phyloP scores from a whole-genome alignment of 1,140 invertebrate species.

The Anoplolepis gracilipes region DNA sequence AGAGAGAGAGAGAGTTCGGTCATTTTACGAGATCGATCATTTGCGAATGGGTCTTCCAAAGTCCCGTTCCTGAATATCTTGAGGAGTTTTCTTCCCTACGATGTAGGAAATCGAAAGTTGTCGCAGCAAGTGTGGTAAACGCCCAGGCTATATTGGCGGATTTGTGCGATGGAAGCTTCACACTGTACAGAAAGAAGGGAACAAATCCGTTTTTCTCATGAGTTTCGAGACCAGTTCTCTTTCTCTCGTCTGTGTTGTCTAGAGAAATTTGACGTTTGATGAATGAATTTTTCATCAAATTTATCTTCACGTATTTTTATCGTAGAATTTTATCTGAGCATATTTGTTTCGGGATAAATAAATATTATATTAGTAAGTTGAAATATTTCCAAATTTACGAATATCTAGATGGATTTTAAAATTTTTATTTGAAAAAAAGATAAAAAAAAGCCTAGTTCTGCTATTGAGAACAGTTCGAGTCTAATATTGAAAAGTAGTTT shows the following conservation, averaged over 20 bases:
- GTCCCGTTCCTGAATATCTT: neutral
- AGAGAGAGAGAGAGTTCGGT: too few species aligned
- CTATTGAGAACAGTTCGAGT: conserved; percentile 41
- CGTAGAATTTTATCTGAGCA: neutral
- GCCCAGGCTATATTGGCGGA: conserved; percentile 26
- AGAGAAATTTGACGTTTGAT: conserved; percentile 15
- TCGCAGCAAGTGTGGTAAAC: conserved; percentile 30
- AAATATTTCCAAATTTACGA: neutral
- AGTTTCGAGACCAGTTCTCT: neutral
- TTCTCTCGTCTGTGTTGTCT: too few species aligned
- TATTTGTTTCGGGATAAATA: neutral
- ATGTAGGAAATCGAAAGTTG: conserved; percentile 37
- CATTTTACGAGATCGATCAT: conserved; percentile 49
- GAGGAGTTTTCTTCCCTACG: neutral
- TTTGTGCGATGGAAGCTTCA: conserved; percentile 15
- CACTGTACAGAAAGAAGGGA: conserved; percentile 10
- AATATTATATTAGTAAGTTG: conserved; percentile 1
- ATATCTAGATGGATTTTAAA: neutral
- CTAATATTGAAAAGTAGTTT: conserved; percentile 6
- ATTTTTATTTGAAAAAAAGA: neutral
- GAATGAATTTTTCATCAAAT: conserved; percentile 21
- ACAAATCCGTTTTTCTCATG: conserved; percentile 3
- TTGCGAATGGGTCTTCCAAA: conserved; percentile 32
- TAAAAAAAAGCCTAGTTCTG: conserved; percentile 12
- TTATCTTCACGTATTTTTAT: conserved; percentile 8